These are phyloP conservation scores for Pangasianodon gigas DNA, from an alignment of 2,113 vertebrate species.

Conservation along the genomic window DNA sequence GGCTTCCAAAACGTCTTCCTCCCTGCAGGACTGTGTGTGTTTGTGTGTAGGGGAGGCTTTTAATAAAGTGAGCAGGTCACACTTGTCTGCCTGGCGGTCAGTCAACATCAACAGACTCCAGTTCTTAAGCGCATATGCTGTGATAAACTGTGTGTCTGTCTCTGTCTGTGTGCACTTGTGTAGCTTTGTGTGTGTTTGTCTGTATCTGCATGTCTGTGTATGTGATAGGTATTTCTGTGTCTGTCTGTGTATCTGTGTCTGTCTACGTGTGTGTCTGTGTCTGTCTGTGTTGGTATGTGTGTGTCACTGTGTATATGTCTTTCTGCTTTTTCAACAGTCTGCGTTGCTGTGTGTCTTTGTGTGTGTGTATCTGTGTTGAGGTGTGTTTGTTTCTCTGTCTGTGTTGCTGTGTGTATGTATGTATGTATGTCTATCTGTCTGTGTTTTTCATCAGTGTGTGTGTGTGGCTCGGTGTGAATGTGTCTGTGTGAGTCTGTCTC, in stretches of 20 bases:
- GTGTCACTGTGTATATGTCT: too few relatives aligned
- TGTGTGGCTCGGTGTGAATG: neutral
- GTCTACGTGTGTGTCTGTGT: neutral
- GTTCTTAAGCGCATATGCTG: neutral
- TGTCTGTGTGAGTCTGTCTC: neutral
- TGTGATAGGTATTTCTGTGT: neutral
- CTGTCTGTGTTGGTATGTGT: neutral
- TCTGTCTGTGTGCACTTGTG: too few relatives aligned
- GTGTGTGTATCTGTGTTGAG: neutral
- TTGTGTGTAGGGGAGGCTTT: slow-evolving; percentile 31
- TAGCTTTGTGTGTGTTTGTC: neutral
- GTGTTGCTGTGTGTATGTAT: neutral
- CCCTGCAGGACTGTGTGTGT: slow-evolving; percentile 4
- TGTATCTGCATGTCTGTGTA: neutral
- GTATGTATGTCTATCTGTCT: neutral
- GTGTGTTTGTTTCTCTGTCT: neutral
- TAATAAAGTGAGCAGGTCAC: slow-evolving; percentile 47
- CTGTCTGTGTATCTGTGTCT: neutral
- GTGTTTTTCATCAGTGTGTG: neutral
- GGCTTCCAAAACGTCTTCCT: neutral
- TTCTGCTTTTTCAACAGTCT: too few relatives aligned
- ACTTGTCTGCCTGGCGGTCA: neutral
- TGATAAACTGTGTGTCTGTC: neutral
- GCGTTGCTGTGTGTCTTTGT: neutral
- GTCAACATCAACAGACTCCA: slow-evolving; percentile 47